Evolutionary conservation across 2,797 vertebrate genomes (phyloP).

Genomic region (Neosalanx taihuensis): DNA sequence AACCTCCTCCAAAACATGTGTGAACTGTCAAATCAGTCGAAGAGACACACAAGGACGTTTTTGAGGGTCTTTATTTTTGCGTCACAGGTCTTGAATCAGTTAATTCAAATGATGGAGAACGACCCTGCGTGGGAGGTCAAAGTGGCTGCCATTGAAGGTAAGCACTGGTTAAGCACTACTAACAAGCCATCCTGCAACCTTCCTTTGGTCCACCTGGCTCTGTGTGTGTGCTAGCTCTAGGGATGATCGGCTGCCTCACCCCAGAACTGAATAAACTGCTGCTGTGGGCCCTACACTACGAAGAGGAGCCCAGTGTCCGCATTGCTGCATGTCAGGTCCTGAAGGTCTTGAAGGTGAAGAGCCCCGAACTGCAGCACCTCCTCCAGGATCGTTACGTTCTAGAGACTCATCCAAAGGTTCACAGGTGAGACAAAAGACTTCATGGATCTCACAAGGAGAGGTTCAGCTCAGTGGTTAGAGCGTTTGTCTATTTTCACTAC

Average conservation of each 20-base stretch:
- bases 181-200: not conserved
- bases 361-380: constrained; percentile 56
- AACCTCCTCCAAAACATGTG: not conserved
- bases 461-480: not conserved
- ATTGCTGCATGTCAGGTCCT: constrained; percentile 71
- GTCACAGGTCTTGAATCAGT: constrained; percentile 65
- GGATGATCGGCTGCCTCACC: constrained; percentile 66
- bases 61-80: not conserved
- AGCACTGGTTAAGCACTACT: not conserved
- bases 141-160: constrained; percentile 73
- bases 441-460: not conserved
- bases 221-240: constrained; percentile 57
- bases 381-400: constrained; percentile 65
- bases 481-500: not conserved
- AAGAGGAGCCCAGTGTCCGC: constrained; percentile 65
- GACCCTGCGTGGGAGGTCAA: constrained; percentile 74
- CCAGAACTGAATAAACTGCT: constrained; percentile 59
- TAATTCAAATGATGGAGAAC: constrained; percentile 65
- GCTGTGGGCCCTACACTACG: constrained; percentile 70
- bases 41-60: not conserved
- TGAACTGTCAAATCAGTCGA: not conserved
- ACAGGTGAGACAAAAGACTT: constrained; percentile 58
- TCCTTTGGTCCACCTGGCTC: not conserved
- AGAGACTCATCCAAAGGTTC: constrained; percentile 64
- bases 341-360: constrained; percentile 53